Evolutionary conservation across 2,888 invertebrate species (phyloP).

Genomic region (Eilema sororculum): DNA sequence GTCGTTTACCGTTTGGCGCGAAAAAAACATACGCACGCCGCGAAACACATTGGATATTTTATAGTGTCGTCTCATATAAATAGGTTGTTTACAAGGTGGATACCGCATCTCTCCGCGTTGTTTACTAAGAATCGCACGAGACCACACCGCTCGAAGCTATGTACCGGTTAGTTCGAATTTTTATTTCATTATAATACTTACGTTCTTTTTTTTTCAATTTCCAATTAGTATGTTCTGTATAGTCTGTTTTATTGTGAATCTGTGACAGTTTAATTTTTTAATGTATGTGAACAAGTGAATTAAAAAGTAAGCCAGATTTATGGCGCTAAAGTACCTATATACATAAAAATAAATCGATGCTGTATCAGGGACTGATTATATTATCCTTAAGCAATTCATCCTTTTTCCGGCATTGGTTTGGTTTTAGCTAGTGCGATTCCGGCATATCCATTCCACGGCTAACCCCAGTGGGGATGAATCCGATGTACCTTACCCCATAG

Average conservation of each 20-base stretch:
- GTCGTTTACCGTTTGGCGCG: conserved; percentile 65
- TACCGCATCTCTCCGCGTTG: conserved; percentile 61
- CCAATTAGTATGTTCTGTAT: conserved; percentile 7
- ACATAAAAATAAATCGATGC: background rate
- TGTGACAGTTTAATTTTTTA: conserved; percentile 14
- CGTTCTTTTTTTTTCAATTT: conserved; percentile 18
- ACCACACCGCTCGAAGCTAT: conserved; percentile 57
- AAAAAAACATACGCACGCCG: conserved; percentile 58
- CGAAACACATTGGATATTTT: conserved; percentile 40
- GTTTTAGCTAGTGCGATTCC: background rate
- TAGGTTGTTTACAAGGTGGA: conserved; percentile 74
- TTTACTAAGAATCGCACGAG: conserved; percentile 61
- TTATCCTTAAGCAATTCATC: background rate
- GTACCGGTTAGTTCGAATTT: conserved; percentile 78
- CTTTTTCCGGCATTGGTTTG: background rate
- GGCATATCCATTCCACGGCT: background rate
- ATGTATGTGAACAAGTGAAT: conserved; percentile 4
- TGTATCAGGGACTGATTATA: background rate
- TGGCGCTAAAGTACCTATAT: background rate
- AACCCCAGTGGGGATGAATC: background rate
- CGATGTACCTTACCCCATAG: background rate
- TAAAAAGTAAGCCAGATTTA: background rate
- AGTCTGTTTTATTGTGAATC: conserved; percentile 13
- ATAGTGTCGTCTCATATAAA: conserved; percentile 68
- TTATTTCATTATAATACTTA: conserved; percentile 51